Evolutionary conservation across 2,113 vertebrate species (phyloP).

Genomic region (Microcebus murinus): DNA sequence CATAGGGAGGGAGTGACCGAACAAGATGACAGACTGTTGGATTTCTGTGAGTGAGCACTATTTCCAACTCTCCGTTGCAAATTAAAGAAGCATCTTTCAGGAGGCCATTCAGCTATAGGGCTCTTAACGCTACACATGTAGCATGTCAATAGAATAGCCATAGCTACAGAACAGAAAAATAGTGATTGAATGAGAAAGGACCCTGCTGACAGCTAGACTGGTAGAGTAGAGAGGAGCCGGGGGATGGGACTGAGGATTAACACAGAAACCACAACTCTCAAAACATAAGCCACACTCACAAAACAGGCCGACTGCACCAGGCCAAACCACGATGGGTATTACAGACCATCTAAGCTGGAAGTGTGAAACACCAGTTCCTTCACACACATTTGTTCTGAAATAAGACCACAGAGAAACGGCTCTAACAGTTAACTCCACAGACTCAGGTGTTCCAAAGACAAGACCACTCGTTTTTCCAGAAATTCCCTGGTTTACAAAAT

Average conservation of each 20-base stretch:
- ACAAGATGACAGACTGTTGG: background rate
- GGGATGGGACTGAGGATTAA: background rate
- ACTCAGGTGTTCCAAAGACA: background rate
- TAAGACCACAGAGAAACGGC: background rate
- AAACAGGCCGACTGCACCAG: background rate
- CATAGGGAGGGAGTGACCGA: background rate
- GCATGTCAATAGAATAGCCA: background rate
- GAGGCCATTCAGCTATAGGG: background rate
- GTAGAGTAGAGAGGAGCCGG: rapidly evolving
- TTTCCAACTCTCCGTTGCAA: background rate
- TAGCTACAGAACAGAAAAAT: background rate
- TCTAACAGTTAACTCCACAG: background rate
- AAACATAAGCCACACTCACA: background rate
- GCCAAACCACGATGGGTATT: background rate
- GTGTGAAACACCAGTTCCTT: background rate
- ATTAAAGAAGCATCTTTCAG: background rate
- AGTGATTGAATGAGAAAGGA: background rate
- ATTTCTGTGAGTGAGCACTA: background rate
- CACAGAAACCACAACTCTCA: background rate
- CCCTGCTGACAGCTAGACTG: background rate
- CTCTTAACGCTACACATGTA: background rate
- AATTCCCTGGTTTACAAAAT: background rate
- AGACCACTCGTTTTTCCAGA: background rate
- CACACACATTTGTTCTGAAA: background rate
- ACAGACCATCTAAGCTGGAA: background rate